Evolutionary conservation across 2,113 vertebrate genomes (phyloP).

Genomic region (Gymnarchus niloticus): DNA sequence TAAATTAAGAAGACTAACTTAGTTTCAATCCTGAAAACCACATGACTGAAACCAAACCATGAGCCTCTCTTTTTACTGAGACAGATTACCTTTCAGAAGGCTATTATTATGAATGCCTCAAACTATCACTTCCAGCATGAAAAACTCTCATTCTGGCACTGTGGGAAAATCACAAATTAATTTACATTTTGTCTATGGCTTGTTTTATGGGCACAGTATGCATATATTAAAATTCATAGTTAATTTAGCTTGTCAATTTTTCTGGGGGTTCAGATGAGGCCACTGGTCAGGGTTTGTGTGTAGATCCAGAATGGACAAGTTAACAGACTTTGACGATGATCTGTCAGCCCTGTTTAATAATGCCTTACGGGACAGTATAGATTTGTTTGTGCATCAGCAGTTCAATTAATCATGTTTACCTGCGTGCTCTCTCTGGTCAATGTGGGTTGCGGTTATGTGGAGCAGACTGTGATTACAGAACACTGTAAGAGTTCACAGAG

Average conservation of each 20-base stretch:
- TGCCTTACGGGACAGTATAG: background rate
- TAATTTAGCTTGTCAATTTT: background rate
- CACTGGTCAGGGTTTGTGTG: background rate
- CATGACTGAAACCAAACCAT: background rate
- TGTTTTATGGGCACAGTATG: background rate
- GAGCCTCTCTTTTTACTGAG: background rate
- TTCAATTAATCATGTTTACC: background rate
- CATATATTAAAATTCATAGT: constrained; percentile 7
- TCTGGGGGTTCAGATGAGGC: background rate
- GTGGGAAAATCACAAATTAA: background rate
- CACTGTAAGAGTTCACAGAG: background rate
- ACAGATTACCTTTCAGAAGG: background rate
- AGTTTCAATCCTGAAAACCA: background rate
- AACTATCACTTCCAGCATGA: background rate
- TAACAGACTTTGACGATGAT: background rate
- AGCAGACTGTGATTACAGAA: background rate
- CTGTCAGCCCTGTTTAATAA: background rate
- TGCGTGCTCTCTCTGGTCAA: background rate
- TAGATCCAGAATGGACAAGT: background rate
- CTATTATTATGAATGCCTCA: background rate
- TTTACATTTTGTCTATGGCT: background rate
- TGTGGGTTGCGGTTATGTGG: background rate
- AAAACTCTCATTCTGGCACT: background rate
- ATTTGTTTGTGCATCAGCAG: background rate
- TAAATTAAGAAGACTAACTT: background rate